Evolutionary conservation across 2,888 invertebrate genomes (phyloP).

Genomic region (Diaprepes abbreviatus): DNA sequence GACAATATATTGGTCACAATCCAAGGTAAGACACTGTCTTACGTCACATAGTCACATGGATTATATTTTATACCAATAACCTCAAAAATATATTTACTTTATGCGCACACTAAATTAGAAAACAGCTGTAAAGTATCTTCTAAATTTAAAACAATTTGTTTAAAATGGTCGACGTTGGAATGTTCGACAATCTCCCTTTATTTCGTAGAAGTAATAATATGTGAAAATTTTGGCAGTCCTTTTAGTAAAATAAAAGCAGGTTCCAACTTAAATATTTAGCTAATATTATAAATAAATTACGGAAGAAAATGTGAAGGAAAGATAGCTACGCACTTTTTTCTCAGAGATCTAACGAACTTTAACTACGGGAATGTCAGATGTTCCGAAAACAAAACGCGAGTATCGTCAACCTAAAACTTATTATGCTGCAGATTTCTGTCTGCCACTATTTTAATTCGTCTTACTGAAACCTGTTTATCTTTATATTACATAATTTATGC

Average conservation of each 20-base stretch:
- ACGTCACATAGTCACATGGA: neutral
- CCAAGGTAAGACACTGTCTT: neutral
- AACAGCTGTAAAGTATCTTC: slow-evolving; percentile 34
- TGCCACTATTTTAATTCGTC: too few relatives aligned
- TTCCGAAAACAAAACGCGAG: too few relatives aligned
- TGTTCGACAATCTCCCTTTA: slow-evolving; percentile 21
- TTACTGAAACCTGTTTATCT: too few relatives aligned
- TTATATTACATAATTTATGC: too few relatives aligned
- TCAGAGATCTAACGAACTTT: too few relatives aligned
- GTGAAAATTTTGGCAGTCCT: slow-evolving; percentile 26
- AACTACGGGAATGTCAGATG: too few relatives aligned
- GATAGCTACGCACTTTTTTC: too few relatives aligned
- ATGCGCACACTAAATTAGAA: slow-evolving; percentile 25
- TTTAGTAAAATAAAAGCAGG: neutral
- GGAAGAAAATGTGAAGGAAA: too few relatives aligned
- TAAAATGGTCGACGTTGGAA: slow-evolving; percentile 16
- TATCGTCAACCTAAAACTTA: too few relatives aligned
- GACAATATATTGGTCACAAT: neutral
- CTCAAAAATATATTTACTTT: slow-evolving; percentile 15
- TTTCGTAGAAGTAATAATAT: slow-evolving; percentile 22
- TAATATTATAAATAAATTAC: neutral
- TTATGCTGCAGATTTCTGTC: too few relatives aligned
- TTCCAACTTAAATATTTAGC: neutral
- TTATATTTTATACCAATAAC: neutral
- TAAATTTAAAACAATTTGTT: slow-evolving; percentile 18